Evolutionary conservation across 2,888 invertebrate genomes (phyloP).

Genomic region (Drosophila meridiana): DNA sequence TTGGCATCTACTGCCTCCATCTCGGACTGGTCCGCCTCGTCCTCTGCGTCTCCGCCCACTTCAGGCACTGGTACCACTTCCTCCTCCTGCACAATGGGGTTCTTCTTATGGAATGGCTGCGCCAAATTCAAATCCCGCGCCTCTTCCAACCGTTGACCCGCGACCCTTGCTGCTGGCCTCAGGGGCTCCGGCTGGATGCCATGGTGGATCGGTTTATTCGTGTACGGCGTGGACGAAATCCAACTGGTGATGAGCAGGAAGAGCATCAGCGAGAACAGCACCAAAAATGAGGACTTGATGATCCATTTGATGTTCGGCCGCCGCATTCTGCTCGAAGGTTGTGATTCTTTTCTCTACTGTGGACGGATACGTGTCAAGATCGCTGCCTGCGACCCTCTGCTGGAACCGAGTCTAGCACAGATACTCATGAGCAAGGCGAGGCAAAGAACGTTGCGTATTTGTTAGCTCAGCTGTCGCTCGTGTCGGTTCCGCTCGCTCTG

Average conservation of each 20-base stretch:
- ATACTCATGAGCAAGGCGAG: constrained; percentile 23
- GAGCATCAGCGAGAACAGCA: constrained; percentile 74
- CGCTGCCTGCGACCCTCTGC: constrained; percentile 22
- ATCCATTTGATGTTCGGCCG: constrained; percentile 83
- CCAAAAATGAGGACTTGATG: constrained; percentile 72
- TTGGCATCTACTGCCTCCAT: not conserved
- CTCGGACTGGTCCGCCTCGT: constrained; percentile 12
- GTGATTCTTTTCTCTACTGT: not conserved
- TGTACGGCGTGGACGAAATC: constrained; percentile 81
- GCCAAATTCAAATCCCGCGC: constrained; percentile 23
- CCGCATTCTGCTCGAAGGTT: constrained; percentile 66
- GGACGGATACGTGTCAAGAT: constrained; percentile 58
- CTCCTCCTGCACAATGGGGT: constrained; percentile 3
- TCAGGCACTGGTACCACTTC: constrained; percentile 10
- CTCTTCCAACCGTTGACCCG: constrained; percentile 11
- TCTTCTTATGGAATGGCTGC: constrained; percentile 27
- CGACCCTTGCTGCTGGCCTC: not conserved
- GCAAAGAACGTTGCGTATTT: constrained; percentile 19
- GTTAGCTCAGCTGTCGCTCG: constrained; percentile 49
- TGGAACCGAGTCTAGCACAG: constrained; percentile 28
- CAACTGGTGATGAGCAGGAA: constrained; percentile 82
- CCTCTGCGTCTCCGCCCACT: constrained; percentile 17
- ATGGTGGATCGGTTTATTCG: constrained; percentile 70
- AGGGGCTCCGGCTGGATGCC: constrained; percentile 41
- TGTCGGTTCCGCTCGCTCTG: not conserved